Evolutionary conservation across 2,888 invertebrate genomes (phyloP), one percentile per base, ranked within the genome.

Genomic region (Tineola bisselliella): DNA sequence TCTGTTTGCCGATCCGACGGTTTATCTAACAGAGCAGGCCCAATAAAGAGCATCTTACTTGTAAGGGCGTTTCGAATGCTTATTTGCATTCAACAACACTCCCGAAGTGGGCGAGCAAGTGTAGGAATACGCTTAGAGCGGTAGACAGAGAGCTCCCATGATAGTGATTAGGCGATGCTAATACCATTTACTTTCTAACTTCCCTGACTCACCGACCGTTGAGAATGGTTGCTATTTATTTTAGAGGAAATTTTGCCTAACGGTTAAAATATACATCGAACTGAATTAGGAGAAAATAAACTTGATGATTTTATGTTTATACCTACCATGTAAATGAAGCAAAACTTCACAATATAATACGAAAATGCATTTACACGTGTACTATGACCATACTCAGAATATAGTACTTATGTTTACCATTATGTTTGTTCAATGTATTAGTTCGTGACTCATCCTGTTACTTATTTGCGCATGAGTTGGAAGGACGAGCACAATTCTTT

Each of bases 141-240:
- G 48, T 48, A 48, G 48, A 66, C 70, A 70, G 72, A 69, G 69
- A 74, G 69, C 69, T 48, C 48, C 48, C 48, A n/a, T 8, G 86
- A 74, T 76, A 79, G 86, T 83, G 83, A 87, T 87, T 86, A 86
- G 79, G 79, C 81, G 78, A 79, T 81, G 82, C 82, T 84, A 84
- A 86, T 87, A 84, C 80, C 84, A 81, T 84, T 84, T 84, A 84
- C 83, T 83, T 84, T 82, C 79, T 74, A 79, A 82, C 82, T 82
- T 84, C 75, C 77, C 78, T 79, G 79, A 76, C 78, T 81, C 78
- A 76, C 79, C 79, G 75, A 76, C 80, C 82, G 82, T 81, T 79
- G 70, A 69, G 78, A 81, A 78, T 76, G 33, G 73, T 72, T 67
- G 72, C 76, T 79, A 79, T 83, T 83, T 81, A 81, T 81, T 80